Evolutionary conservation across 53 echinoderm and acorn worm species (phyloP), one percentile per base, ranked within the genome.

Genomic region (Glandiceps talaboti): DNA sequence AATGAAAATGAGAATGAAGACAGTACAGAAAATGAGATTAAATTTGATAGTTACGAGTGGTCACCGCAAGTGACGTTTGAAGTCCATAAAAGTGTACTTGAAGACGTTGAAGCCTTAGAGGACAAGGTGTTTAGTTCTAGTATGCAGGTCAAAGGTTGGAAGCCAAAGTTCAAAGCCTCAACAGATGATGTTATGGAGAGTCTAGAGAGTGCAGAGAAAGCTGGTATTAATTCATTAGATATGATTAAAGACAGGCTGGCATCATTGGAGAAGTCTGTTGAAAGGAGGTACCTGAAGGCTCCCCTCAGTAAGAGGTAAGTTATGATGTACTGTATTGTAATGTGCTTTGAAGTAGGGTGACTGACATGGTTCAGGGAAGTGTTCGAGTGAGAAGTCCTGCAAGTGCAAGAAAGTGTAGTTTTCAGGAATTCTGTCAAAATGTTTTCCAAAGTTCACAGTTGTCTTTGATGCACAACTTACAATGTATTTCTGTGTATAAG

Each of bases 121-220:
- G 99, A 99, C 30, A 91, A 94, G 28, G 90, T 99, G 28, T 89
- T 80, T 86, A 83, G 83, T 1, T 90, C 91, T 30, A 93, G 91
- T 76, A 99, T 99, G 97, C 97, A 97, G 75, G 82, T 83, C 74
- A 97, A 97, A 92, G 97, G 94, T 26, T 99, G 99, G 93, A 81
- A 85, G 31, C 86, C 91, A 30, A 91, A 91, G 30, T 90, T 93
- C 30, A 99, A 90, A 33, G 86, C 89, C 14, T 91, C 99, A 32
- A 82, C 76, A 30, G 84, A 91, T 73, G 87, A 89, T 26, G 79
- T 84, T 25, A 77, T 91, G 30, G 91, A 84, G n/a, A 87, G 89
- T 1, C 89, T 82, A 33, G 85, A 94, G 75, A 80, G 76, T 33
- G 85, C 83, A 14, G 88, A 93, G 84, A 78, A 83, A 26, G 86